Percentiles rank a stretch among this genome's conserved stretches.
phyloP scores from a whole-genome alignment of 2,113 vertebrate species.

The Pterophyllum scalare region DNA sequence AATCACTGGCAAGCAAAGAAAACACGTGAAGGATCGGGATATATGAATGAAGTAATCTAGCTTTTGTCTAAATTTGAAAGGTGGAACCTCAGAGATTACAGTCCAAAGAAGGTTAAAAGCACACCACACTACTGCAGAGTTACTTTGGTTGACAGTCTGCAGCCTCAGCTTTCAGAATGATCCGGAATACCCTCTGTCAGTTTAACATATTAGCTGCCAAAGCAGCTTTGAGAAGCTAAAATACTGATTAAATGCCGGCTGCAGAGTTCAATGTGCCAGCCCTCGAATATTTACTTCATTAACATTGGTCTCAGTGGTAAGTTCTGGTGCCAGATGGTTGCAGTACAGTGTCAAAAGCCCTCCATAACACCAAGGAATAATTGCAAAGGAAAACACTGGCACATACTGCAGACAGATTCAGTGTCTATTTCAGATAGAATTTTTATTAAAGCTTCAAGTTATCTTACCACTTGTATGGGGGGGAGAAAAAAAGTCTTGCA shows the following conservation, averaged over 20 bases:
- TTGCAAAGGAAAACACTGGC: slow-evolving; percentile 16
- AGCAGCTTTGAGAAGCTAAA: slow-evolving; percentile 31
- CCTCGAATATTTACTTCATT: slow-evolving; percentile 50
- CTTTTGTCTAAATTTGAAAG: not conserved
- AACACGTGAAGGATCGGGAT: not conserved
- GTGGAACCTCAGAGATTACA: not conserved
- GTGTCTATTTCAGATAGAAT: not conserved
- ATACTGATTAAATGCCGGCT: slow-evolving; percentile 35
- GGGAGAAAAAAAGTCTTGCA: not conserved
- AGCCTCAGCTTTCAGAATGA: slow-evolving; percentile 1
- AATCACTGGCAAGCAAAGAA: not conserved
- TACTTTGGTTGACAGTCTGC: not conserved
- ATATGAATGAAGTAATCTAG: not conserved
- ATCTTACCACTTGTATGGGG: slow-evolving; percentile 17
- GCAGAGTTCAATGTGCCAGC: slow-evolving; percentile 21
- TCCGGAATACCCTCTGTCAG: slow-evolving; percentile 12
- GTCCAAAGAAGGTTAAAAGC: not conserved
- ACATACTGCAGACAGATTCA: not conserved
- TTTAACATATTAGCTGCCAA: slow-evolving; percentile 33
- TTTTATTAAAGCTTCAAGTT: slow-evolving; percentile 7
- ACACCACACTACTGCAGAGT: not conserved
- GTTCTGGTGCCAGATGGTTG: slow-evolving; percentile 37
- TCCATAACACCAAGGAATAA: slow-evolving; percentile 13
- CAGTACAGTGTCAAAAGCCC: slow-evolving; percentile 14
- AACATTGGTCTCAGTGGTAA: slow-evolving; percentile 32